Percentiles rank a stretch among this genome's conserved stretches.
These are phyloP conservation scores for Paradisaea rubra DNA, from an alignment of 2,113 vertebrate species.

Conservation along the genomic window DNA sequence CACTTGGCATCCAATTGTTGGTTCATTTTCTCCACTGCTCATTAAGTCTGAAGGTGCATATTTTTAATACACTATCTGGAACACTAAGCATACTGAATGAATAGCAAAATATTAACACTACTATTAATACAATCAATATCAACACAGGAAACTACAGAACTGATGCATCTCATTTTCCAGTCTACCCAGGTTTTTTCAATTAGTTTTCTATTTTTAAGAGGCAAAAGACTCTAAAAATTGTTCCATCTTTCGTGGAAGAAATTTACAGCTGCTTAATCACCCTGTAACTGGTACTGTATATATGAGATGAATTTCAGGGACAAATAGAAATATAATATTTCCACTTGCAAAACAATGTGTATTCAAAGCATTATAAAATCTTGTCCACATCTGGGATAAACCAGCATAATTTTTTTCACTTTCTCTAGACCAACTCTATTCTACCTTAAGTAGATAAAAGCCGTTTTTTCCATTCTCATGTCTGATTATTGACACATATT, in stretches of 20 bases:
- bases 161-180: neutral
- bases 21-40: neutral
- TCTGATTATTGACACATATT: neutral
- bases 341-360: accelerated
- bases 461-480: neutral
- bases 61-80: neutral
- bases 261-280: neutral
- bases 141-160: neutral
- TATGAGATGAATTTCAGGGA: neutral
- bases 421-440: neutral
- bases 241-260: neutral
- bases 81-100: neutral
- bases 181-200: neutral
- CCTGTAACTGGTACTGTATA: neutral
- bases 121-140: neutral
- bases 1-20: neutral
- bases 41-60: neutral
- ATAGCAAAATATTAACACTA: neutral
- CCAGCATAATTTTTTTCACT: neutral
- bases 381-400: neutral
- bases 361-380: neutral
- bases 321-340: neutral
- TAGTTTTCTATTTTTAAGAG: neutral
- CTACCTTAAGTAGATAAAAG: neutral
- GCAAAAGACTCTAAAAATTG: neutral